Percentiles rank a stretch among this genome's conserved stretches.
phyloP scores from a whole-genome alignment of 2,888 invertebrate species.

The Athetis lepigone region DNA sequence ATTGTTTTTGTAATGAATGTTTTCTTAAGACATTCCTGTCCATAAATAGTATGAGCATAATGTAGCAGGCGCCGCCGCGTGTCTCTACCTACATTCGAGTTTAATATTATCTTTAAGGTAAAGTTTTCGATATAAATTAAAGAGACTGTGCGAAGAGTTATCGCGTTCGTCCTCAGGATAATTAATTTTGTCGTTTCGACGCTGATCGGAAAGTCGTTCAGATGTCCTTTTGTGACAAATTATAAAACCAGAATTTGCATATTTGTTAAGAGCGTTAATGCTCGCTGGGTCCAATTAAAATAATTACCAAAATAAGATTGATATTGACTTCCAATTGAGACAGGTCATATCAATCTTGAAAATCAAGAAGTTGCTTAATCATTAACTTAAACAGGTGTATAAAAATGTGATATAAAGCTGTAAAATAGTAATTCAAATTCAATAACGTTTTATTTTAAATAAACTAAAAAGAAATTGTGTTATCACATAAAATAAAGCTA shows the following conservation, averaged over 20 bases:
- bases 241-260: conserved; percentile 37
- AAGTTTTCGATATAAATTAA: conserved; percentile 52
- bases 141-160: conserved; percentile 36
- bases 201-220: conserved; percentile 41
- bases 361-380: conserved; percentile 9
- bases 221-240: conserved; percentile 53
- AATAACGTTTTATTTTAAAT: no score
- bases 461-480: no score
- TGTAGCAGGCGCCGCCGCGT: conserved; percentile 70
- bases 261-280: conserved; percentile 37
- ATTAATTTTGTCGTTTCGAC: conserved; percentile 55
- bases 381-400: not conserved
- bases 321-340: conserved; percentile 33
- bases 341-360: conserved; percentile 26
- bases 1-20: conserved; percentile 74
- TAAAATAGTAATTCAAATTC: no score
- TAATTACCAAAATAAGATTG: conserved; percentile 43
- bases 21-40: conserved; percentile 86
- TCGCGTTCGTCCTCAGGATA: conserved; percentile 31
- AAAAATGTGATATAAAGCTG: no score
- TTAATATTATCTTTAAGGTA: conserved; percentile 43
- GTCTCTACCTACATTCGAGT: conserved; percentile 38
- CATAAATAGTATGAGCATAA: conserved; percentile 84
- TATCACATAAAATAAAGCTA: no score
- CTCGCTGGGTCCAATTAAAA: conserved; percentile 42